Conservation (phyloP, 2,888 invertebrate genomes). For the Cancer borealis region DNA sequence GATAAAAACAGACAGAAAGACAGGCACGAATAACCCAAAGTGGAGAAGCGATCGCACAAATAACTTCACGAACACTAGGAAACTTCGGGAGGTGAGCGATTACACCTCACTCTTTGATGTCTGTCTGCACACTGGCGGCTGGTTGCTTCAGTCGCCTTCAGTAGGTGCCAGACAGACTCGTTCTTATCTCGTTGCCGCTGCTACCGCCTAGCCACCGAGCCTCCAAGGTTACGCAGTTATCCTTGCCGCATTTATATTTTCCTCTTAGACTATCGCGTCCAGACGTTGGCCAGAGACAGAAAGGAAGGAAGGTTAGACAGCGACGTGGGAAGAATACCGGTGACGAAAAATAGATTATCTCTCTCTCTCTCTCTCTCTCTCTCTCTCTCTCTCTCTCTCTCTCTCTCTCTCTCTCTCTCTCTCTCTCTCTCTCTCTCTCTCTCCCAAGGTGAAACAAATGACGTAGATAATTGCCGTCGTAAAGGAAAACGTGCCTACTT, state of each 20-base stretch:
- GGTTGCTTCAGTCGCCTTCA: background rate
- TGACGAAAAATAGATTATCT: background rate
- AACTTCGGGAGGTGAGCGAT: background rate
- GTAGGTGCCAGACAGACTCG: background rate
- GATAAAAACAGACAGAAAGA: background rate
- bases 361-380: background rate
- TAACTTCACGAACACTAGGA: background rate
- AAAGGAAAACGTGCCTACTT: background rate
- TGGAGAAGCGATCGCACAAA: background rate
- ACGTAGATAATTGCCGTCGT: background rate
- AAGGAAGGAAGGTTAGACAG: background rate
- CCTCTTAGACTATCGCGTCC: background rate
- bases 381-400: background rate
- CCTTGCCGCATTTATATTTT: background rate
- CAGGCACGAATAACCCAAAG: background rate
- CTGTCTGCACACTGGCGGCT: background rate
- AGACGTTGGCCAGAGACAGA: background rate
- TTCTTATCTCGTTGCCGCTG: background rate
- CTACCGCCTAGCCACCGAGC: background rate
- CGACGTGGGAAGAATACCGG: background rate
- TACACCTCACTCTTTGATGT: background rate
- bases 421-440: background rate
- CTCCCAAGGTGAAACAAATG: background rate
- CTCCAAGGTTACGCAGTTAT: conserved; percentile 16
- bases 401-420: conserved; percentile 10